These are phyloP conservation scores for Schizopygopsis pylzovi DNA, from an alignment of 2,797 vertebrate species.

Conservation along the genomic window DNA sequence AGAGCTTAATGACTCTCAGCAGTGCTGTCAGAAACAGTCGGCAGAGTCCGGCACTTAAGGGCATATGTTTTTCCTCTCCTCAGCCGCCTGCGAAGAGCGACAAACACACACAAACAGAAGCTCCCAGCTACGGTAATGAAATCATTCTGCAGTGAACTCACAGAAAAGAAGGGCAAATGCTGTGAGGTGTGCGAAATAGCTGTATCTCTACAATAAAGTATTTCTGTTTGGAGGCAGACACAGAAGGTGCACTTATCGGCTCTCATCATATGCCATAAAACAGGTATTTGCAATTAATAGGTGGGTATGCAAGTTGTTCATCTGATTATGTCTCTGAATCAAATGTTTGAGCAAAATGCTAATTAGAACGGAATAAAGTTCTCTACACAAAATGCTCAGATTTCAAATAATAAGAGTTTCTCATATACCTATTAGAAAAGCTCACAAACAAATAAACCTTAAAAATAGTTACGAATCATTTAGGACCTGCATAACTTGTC, in stretches of 20 bases:
- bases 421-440: background rate
- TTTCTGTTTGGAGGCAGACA: background rate
- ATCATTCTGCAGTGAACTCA: slow-evolving; percentile 76
- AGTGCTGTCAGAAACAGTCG: slow-evolving; percentile 85
- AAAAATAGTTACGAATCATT: background rate
- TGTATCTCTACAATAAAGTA: slow-evolving; percentile 15
- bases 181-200: slow-evolving; percentile 72
- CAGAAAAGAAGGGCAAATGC: slow-evolving; percentile 77
- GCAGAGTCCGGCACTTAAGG: slow-evolving; percentile 80
- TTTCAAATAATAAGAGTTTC: background rate
- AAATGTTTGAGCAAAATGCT: background rate
- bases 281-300: background rate
- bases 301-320: background rate
- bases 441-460: background rate
- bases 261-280: background rate
- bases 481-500: background rate
- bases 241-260: background rate
- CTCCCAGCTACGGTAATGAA: slow-evolving; percentile 81
- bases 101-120: slow-evolving; percentile 77
- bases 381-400: background rate
- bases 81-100: slow-evolving; percentile 75
- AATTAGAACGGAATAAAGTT: background rate
- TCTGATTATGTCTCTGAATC: background rate
- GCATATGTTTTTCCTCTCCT: slow-evolving; percentile 82
- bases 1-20: slow-evolving; percentile 85